Conservation (phyloP, 2,888 invertebrate species). For the Lasioglossum vierecki region DNA sequence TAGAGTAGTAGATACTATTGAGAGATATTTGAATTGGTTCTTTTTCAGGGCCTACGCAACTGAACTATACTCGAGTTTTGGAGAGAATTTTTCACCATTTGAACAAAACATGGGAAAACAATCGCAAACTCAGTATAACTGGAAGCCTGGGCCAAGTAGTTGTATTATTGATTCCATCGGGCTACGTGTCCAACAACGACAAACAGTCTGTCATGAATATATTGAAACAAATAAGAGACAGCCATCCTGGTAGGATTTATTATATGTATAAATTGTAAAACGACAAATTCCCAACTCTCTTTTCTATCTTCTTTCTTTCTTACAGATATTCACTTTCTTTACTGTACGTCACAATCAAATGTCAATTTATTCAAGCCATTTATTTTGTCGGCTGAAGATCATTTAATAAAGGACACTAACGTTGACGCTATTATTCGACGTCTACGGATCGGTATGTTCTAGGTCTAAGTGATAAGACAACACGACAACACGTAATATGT, state of each 20-base stretch:
- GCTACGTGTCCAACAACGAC: conserved; percentile 60
- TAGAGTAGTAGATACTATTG: background rate
- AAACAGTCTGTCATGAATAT: conserved; percentile 52
- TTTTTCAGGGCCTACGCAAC: conserved; percentile 70
- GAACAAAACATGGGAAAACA: conserved; percentile 69
- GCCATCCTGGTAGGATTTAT: conserved; percentile 74
- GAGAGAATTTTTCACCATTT: conserved; percentile 63
- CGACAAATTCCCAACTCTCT: background rate
- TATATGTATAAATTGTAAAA: background rate
- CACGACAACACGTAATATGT: background rate
- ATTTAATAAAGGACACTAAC: conserved; percentile 67
- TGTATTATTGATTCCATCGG: conserved; percentile 71
- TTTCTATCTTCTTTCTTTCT: conserved; percentile 16
- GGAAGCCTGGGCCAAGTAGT: conserved; percentile 76
- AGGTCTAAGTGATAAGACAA: background rate
- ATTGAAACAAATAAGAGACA: conserved; percentile 68
- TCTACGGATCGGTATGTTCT: conserved; percentile 65
- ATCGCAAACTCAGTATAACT: conserved; percentile 59
- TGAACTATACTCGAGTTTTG: conserved; percentile 71
- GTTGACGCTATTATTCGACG: conserved; percentile 69
- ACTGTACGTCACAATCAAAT: conserved; percentile 71
- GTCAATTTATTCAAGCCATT: conserved; percentile 66
- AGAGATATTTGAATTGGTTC: background rate
- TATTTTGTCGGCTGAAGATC: conserved; percentile 72
- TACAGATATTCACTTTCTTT: conserved; percentile 75